Evolutionary conservation across 1,140 invertebrate species (phyloP).

Genomic region (Physella acuta): DNA sequence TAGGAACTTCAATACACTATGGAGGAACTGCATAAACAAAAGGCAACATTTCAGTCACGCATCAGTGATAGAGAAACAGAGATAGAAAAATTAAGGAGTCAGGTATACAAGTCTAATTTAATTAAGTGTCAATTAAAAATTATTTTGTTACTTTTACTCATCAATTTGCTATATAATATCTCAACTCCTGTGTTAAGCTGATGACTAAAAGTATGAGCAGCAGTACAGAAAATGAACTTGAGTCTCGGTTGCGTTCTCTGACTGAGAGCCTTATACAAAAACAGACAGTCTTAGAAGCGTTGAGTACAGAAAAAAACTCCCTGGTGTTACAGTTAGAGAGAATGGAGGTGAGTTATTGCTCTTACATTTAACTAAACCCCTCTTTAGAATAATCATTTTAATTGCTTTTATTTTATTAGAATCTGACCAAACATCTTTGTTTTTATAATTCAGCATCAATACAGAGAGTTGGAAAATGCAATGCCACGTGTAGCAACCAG

Average conservation of each 20-base stretch:
- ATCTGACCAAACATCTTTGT: neutral
- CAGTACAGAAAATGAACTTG: slow-evolving; percentile 67
- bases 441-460: slow-evolving; percentile 22
- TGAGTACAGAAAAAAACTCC: slow-evolving; percentile 80
- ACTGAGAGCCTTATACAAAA: slow-evolving; percentile 81
- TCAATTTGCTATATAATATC: neutral
- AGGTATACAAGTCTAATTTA: slow-evolving; percentile 52
- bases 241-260: slow-evolving; percentile 70
- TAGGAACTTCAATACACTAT: slow-evolving; percentile 67
- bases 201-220: slow-evolving; percentile 61
- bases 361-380: neutral
- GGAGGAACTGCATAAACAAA: slow-evolving; percentile 66
- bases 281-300: slow-evolving; percentile 74
- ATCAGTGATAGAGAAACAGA: slow-evolving; percentile 68
- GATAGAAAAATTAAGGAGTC: slow-evolving; percentile 67
- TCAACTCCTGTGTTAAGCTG: slow-evolving; percentile 39
- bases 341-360: slow-evolving; percentile 64
- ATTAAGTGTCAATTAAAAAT: neutral
- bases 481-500: slow-evolving; percentile 7
- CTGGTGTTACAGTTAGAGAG: slow-evolving; percentile 77
- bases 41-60: slow-evolving; percentile 62
- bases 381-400: too few relatives aligned
- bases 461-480: slow-evolving; percentile 29
- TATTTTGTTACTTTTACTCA: neutral
- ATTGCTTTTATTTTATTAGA: too few relatives aligned